phyloP scores from a whole-genome alignment of 1,140 invertebrate genomes.

The Trachymyrmex septentrionalis region DNA sequence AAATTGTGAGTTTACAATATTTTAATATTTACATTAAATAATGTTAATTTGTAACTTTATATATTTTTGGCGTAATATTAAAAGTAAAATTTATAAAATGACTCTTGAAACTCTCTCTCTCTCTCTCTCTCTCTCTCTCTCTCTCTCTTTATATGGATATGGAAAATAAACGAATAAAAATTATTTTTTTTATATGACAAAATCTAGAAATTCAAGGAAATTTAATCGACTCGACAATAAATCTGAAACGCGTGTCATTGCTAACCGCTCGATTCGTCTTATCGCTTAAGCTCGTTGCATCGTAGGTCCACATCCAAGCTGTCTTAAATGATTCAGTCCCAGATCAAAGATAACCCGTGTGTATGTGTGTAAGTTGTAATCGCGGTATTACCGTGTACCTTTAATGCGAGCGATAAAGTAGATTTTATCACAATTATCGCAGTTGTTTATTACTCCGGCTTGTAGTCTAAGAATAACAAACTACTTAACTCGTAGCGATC shows the following conservation, averaged over 20 bases:
- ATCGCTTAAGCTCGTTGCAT: not conserved
- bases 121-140: too few species aligned
- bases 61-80: not conserved
- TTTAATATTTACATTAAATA: not conserved
- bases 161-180: not conserved
- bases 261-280: not conserved
- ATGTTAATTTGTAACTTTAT: not conserved
- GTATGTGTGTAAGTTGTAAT: slow-evolving; percentile 60
- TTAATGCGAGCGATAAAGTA: slow-evolving; percentile 67
- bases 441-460: slow-evolving; percentile 63
- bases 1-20: too few species aligned
- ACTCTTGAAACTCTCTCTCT: not conserved
- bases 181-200: not conserved
- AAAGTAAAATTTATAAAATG: not conserved
- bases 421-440: slow-evolving; percentile 71
- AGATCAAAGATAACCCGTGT: slow-evolving; percentile 50
- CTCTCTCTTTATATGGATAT: too few species aligned
- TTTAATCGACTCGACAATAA: not conserved
- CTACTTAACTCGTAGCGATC: slow-evolving; percentile 62
- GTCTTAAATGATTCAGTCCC: slow-evolving; percentile 59
- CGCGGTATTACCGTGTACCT: slow-evolving; percentile 60
- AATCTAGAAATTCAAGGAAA: not conserved
- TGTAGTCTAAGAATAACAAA: slow-evolving; percentile 63
- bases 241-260: not conserved
- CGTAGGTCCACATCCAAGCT: slow-evolving; percentile 23